Percentiles rank a stretch among this genome's conserved stretches.
These are phyloP conservation scores for Nysson spinosus DNA, from an alignment of 2,888 invertebrate species.

Conservation along the genomic window DNA sequence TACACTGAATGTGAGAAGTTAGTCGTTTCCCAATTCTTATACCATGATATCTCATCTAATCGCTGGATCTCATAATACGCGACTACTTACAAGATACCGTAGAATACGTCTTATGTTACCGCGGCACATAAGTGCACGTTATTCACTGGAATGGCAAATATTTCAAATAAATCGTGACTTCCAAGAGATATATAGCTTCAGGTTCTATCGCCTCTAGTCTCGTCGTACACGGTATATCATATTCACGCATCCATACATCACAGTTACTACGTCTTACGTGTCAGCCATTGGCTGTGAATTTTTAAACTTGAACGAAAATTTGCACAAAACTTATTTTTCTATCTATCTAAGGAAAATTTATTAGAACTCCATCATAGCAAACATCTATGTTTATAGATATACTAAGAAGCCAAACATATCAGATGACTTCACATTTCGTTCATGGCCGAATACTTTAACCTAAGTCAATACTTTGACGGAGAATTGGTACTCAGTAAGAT, in stretches of 20 bases:
- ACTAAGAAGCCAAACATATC: too few relatives aligned
- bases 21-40: conserved; percentile 2
- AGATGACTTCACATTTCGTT: too few relatives aligned
- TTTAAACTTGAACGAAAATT: conserved; percentile 27
- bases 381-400: too few relatives aligned
- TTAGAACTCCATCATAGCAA: too few relatives aligned
- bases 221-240: conserved; percentile 50
- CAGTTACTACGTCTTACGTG: conserved; percentile 55
- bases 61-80: conserved; percentile 46
- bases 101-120: conserved; percentile 53
- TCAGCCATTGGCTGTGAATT: conserved; percentile 40
- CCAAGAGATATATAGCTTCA: conserved; percentile 51
- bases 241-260: conserved; percentile 64
- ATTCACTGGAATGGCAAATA: conserved; percentile 62
- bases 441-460: too few relatives aligned
- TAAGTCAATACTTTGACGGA: neutral
- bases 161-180: conserved; percentile 58
- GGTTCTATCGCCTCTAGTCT: conserved; percentile 44
- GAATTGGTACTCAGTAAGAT: neutral
- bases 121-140: conserved; percentile 42
- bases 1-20: conserved; percentile 28
- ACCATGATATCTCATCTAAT: conserved; percentile 42
- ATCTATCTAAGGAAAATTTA: too few relatives aligned
- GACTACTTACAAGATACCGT: conserved; percentile 43
- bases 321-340: too few relatives aligned